Base-by-base conservation (phyloP, 2,888 invertebrate species). In the Dexiosoma caninum region DNA sequence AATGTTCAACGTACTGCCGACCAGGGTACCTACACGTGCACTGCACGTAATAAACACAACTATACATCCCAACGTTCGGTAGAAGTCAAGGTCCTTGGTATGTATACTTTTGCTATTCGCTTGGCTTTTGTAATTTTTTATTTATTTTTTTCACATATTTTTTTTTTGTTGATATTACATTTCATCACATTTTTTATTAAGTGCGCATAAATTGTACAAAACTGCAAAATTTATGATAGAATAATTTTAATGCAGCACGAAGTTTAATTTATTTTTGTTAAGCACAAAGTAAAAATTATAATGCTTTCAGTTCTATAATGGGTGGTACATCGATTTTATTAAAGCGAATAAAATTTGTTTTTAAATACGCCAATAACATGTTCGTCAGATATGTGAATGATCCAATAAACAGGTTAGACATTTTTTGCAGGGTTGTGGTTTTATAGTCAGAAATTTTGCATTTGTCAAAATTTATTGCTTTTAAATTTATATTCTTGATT, bases 11-110 rank as follows among this genome's bases (percentile, higher is more conserved):
- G 95, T 44, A 93, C 92, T 27, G 95, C 95, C 83, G 97, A 97
- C 88, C 95, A 95, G 40, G 97, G 97, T n/a, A 94, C 95, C 2
- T 97, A 97, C 90, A 95, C 95, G 9, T 97, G 97, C 88, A 95
- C 95, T 67, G 97, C 97, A 0, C 93, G 94, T 75, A 96, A 96
- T 89, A 92, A 95, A 81, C 95, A 95, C 87, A 93, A 95, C 72
- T 94, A 95, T 84, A 94, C 94, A 0, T 95, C 95, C 9, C 92
- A 95, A 82, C 91, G 94, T 72, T 93, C 94, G 59, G 94, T 94
- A 3, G 94, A 94, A 86, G 93, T 94, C 19, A 94, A 94, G 90
- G 94, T 94, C 86, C 91, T 94, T 85, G 94, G 94, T 94, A 87
- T 91, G 91, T 88, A 70, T 46, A 49, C 55, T 32, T 77, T 77